Conservation (phyloP, 1,140 invertebrate species). For the Caligus rogercresseyi region DNA sequence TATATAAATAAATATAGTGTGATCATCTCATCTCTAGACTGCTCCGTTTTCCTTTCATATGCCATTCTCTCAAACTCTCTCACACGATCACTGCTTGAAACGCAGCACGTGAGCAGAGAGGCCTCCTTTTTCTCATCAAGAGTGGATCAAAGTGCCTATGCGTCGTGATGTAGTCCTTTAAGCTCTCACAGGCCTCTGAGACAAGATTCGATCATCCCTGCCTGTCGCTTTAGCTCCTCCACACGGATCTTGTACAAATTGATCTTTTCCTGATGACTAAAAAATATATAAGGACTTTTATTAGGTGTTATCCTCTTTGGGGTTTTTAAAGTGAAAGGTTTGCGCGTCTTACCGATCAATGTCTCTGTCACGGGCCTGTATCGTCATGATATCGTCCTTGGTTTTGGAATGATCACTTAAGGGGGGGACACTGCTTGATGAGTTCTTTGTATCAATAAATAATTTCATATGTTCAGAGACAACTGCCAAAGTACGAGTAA, state of each 20-base stretch:
- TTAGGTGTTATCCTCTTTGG: neutral
- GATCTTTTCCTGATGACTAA: neutral
- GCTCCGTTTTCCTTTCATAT: conserved; percentile 14
- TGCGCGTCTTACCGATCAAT: neutral
- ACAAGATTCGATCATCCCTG: neutral
- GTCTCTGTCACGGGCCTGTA: neutral
- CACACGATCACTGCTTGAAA: neutral
- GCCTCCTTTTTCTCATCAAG: neutral
- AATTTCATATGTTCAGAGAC: too few relatives aligned
- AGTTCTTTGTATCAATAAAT: too few relatives aligned
- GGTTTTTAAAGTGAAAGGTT: neutral
- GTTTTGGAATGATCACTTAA: too few relatives aligned
- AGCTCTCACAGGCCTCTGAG: neutral
- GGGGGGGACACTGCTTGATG: too few relatives aligned
- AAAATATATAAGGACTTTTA: neutral
- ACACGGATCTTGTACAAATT: neutral
- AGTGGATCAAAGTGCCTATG: neutral
- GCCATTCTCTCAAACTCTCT: neutral
- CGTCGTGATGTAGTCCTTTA: neutral
- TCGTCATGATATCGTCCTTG: too few relatives aligned
- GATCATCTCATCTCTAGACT: too few relatives aligned
- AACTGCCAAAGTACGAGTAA: too few relatives aligned
- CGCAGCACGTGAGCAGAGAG: neutral
- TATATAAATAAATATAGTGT: too few relatives aligned
- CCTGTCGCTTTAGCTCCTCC: neutral